Evolutionary conservation across 35 echinoderm and acorn worm genomes (phyloP), one percentile per base, ranked within the genome.

Genomic region (Antedon bifida): DNA sequence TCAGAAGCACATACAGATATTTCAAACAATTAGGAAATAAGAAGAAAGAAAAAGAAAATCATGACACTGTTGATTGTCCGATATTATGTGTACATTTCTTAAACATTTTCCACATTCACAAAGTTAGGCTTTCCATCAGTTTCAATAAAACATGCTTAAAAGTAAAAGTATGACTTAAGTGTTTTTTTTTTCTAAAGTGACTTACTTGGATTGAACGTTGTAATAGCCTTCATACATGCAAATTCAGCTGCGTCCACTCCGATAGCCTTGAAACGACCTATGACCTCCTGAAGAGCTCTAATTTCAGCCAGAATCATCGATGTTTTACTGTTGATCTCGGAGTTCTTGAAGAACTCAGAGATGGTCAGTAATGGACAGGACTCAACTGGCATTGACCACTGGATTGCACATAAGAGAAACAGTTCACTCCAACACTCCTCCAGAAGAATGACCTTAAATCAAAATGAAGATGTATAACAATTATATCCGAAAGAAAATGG

Each of bases 391-490:
- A 99, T 99, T 11, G 95, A 99, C 95, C 95, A 99, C 55, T 99
- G 95, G 21, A 99, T 90, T 78, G 95, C 95, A 74, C 95, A 92
- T 0, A 99, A 83, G 7, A 99, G 33, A 79, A 97, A 99, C 13
- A 99, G 36, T 39, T 99, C 95, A 80, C 95, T 93, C 95, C 95
- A 99, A 0, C 90, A 90, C 82, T 99, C 95, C 83, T 99, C 95
- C n/a, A 99, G 76, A 19, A 99, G 46, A 74, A 99, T 99, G 26
- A 99, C 95, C 95, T 97, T 76, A 5, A 85, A 9, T 32, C 9
- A 90, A 39, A 82, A 28, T 35, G 34, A n/a, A n/a, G n/a, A n/a
- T n/a, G n/a, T n/a, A n/a, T n/a, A n/a, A n/a, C n/a, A n/a, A n/a
- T n/a, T n/a, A n/a, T n/a, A n/a, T n/a, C n/a, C n/a, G n/a, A n/a